Base-by-base conservation (phyloP, 35 echinoderm and acorn worm species). In the Apostichopus japonicus region DNA sequence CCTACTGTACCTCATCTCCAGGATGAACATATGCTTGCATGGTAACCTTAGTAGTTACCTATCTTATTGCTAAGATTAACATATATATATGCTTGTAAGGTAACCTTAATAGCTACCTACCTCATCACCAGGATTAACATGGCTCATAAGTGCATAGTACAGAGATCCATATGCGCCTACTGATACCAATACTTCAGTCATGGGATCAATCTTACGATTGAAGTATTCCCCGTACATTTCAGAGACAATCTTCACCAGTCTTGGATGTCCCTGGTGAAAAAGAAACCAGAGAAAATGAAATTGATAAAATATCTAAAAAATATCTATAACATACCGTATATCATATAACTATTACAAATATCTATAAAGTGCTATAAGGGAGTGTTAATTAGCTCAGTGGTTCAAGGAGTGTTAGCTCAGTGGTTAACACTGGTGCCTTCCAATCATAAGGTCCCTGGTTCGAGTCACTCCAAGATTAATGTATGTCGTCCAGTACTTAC, bases 81-180 rank as follows among this genome's bases (percentile, higher is more conserved):
- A 8, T 58, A 57, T 57, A 57, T 57, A 57, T 57, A 8, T 61
- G 57, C 2, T 61, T 61, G 13, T 61, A 8, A 61, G 57, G 7
- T 10, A 61, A 61, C 57, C 13, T 4, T 9, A 10, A 61, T 61
- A 57, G 22, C 61, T 58, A 14, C 54, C 22, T 91, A 96, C 97
- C 95, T 98, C 97, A 98, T 98, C 97, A 10, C 97, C 97, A 76
- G 95, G 93, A 78, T 94, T 94, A 10, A 98, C 77, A 19, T 94
- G 91, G 55, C 95, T 92, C 93, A 96, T 94, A 25, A 98, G 86
- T 56, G 87, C 75, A 83, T 94, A 94, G 51, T 94, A 98, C 14
- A 98, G 95, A 13, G 96, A 94, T 17, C 88, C 88, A 78, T 90
- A 90, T 5, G 90, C 90, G 0, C 90, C 90, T 10, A 95, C 92